Evolutionary conservation across 2,888 invertebrate species (phyloP).

Genomic region (Cyclophora punctaria): DNA sequence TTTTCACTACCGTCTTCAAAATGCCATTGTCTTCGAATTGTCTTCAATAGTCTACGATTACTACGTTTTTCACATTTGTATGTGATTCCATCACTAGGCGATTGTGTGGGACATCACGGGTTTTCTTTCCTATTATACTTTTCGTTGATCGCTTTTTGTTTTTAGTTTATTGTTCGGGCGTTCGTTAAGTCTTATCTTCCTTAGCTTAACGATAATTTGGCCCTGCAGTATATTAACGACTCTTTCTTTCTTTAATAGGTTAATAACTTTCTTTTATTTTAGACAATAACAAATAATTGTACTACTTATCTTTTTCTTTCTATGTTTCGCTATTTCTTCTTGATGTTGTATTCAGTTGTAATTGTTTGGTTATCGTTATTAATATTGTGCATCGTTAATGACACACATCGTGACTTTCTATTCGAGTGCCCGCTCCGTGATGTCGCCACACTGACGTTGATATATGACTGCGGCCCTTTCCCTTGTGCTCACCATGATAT

Average conservation of each 20-base stretch:
- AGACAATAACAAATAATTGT: too few relatives aligned
- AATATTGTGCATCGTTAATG: conserved; percentile 3
- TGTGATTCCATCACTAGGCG: conserved; percentile 28
- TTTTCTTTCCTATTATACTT: neutral
- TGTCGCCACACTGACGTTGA: conserved; percentile 32
- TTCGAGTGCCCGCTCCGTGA: conserved; percentile 20
- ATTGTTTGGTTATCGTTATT: neutral
- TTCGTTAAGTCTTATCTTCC: neutral
- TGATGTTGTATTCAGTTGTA: too few relatives aligned
- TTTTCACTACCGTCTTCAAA: neutral
- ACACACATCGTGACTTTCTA: conserved; percentile 6
- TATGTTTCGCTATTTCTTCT: too few relatives aligned
- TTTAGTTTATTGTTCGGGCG: too few relatives aligned
- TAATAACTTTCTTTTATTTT: neutral
- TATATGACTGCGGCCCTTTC: conserved; percentile 15
- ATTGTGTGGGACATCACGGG: conserved; percentile 19
- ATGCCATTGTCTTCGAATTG: neutral
- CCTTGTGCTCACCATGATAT: conserved; percentile 11
- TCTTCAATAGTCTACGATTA: neutral
- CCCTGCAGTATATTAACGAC: too few relatives aligned
- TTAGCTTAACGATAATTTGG: neutral
- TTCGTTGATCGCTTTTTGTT: conserved; percentile 2
- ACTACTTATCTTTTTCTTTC: too few relatives aligned
- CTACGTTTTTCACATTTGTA: conserved; percentile 1
- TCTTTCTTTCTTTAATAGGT: neutral